Evolutionary conservation across 2,797 vertebrate genomes (phyloP), one percentile per base, ranked within the genome.

Genomic region (Hapalemur alaotrensis): DNA sequence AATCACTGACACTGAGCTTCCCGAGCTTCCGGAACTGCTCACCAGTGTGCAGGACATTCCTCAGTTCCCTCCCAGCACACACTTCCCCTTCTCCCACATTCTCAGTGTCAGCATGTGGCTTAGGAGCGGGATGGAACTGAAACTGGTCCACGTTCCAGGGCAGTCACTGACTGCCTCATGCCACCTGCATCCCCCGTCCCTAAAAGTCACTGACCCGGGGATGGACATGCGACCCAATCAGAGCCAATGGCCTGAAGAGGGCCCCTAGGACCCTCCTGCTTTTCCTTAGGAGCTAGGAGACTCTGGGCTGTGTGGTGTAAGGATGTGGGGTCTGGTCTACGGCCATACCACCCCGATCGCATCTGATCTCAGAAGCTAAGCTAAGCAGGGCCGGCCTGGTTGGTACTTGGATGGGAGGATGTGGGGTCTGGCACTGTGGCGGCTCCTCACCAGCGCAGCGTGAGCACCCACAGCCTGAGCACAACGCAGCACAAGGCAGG

Each of bases 401-500:
- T 25, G 10, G 54, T 25, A 57, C 54, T 23, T 57, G 54, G 22
- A 57, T 4, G 54, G 52, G 52, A 23, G 52, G 20, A 54, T 54
- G 20, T 20, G 52, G 52, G 20, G 8, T 8, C 7, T 23, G 7
- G 73, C 72, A 80, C 28, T 7, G 35, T 0, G 1, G 63, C 1
- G 17, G 18, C 80, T 46, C 17, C 38, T 67, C 63, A 28, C 41
- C 86, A 59, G 54, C 30, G 1, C 32, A 30, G 4, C 0, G 0
- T 1, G 22, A 84, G 35, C 50, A 10, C 35, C 48, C 50, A 10
- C 3, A 25, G 63, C 41, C 41, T 23, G 38, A 67, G 41, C 25
- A 48, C 1, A 2, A 13, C 1, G 3, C 12, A 20, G 38, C 5
- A 1, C 0, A 25, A 69, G 32, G 41, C n/a, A 12, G 46, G 13